phyloP scores from a whole-genome alignment of 53 echinoderm and acorn worm species.

The Zoroaster sp. region DNA sequence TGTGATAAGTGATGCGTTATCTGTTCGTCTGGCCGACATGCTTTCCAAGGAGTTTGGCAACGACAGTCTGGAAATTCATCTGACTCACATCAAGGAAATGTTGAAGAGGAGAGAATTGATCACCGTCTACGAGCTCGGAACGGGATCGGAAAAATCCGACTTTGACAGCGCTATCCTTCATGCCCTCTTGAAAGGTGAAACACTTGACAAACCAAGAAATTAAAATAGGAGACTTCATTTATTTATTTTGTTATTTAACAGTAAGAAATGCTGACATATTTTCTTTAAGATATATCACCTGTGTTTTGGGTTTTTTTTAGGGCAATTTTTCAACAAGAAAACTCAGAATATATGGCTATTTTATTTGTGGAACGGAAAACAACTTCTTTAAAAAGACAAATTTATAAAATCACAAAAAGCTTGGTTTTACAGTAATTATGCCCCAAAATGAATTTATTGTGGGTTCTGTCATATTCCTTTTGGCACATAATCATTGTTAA shows the following conservation, averaged over 20 bases:
- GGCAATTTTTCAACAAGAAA: neutral
- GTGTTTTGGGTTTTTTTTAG: neutral
- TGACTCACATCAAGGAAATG: conserved; percentile 85
- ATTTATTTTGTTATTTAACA: too few relatives aligned
- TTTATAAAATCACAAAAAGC: neutral
- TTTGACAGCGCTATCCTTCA: conserved; percentile 95
- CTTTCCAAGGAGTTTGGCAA: conserved; percentile 81
- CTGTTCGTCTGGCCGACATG: conserved; percentile 76
- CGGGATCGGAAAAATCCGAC: conserved; percentile 46
- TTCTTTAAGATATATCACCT: too few relatives aligned
- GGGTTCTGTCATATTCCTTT: too few relatives aligned
- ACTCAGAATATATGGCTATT: too few relatives aligned
- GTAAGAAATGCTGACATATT: too few relatives aligned
- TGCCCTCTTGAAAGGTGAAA: conserved; percentile 87
- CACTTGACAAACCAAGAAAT: too few relatives aligned
- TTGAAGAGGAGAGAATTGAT: conserved; percentile 79
- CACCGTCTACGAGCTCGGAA: conserved; percentile 90
- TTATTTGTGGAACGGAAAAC: too few relatives aligned
- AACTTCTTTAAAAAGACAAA: neutral
- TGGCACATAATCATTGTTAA: too few relatives aligned
- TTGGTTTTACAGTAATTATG: too few relatives aligned
- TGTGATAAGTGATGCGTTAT: conserved; percentile 63
- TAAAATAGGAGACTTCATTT: too few relatives aligned
- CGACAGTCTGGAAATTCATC: conserved; percentile 76
- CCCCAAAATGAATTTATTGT: too few relatives aligned